Conservation (phyloP, 1,140 invertebrate species). For the Listronotus bonariensis region DNA sequence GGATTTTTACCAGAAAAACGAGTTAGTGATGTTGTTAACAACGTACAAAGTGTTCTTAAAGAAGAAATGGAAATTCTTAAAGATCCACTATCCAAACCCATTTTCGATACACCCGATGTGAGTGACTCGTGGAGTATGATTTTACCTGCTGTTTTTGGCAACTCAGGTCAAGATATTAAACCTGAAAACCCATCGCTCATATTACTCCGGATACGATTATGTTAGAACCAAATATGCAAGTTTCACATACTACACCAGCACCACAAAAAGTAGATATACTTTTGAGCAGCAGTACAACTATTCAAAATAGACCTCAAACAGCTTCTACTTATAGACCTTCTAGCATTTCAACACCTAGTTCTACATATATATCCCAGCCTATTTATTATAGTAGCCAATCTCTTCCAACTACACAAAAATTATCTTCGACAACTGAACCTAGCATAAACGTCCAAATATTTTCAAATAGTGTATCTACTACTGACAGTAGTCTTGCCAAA, state of each 20-base stretch:
- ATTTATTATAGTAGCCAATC: slow-evolving; percentile 24
- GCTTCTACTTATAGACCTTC: slow-evolving; percentile 1
- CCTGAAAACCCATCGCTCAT: slow-evolving; percentile 42
- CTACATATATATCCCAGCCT: slow-evolving; percentile 5
- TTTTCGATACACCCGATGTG: slow-evolving; percentile 70
- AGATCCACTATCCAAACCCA: slow-evolving; percentile 55
- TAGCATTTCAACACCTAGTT: neutral
- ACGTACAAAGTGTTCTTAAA: slow-evolving; percentile 80
- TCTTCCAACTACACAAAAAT: slow-evolving; percentile 11
- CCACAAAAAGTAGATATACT: slow-evolving; percentile 12
- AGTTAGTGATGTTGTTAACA: slow-evolving; percentile 77
- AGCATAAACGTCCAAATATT: slow-evolving; percentile 39
- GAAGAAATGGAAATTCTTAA: slow-evolving; percentile 71
- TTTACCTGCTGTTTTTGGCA: slow-evolving; percentile 75
- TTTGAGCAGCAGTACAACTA: slow-evolving; percentile 24
- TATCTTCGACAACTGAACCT: slow-evolving; percentile 35
- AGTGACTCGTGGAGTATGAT: slow-evolving; percentile 79
- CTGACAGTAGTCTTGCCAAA: slow-evolving; percentile 14
- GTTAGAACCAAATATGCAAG: slow-evolving; percentile 43
- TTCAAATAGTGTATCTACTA: slow-evolving; percentile 36
- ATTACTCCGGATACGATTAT: slow-evolving; percentile 51
- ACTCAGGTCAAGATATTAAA: slow-evolving; percentile 58
- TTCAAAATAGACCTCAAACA: slow-evolving; percentile 29
- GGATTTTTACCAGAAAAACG: slow-evolving; percentile 64
- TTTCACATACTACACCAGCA: slow-evolving; percentile 32